phyloP scores from a whole-genome alignment of 2,113 vertebrate species.

The Silurus meridionalis region DNA sequence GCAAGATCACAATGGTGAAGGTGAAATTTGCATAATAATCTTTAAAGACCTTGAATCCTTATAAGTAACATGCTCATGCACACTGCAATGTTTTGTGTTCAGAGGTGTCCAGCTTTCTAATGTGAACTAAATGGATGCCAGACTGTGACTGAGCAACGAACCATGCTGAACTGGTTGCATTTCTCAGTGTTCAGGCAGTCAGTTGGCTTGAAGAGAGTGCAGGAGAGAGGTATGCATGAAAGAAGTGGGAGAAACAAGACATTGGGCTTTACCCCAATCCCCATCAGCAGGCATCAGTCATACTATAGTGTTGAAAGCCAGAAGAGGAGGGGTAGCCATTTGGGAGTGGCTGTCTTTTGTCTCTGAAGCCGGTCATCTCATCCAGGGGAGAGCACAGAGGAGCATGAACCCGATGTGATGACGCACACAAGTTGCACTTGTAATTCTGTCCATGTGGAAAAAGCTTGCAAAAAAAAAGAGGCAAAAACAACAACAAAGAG shows the following conservation, averaged over 20 bases:
- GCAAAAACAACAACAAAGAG: conserved; percentile 43
- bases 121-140: neutral
- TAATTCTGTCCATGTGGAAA: conserved; percentile 55
- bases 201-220: neutral
- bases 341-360: conserved; percentile 29
- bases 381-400: conserved; percentile 51
- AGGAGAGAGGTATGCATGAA: neutral
- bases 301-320: conserved; percentile 29
- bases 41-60: neutral
- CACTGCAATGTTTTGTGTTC: neutral
- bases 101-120: neutral
- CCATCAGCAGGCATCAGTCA: conserved; percentile 52
- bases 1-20: neutral
- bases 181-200: neutral
- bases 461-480: conserved; percentile 21
- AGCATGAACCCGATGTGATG: conserved; percentile 55
- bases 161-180: neutral
- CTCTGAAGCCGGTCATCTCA: conserved; percentile 51
- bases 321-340: conserved; percentile 47
- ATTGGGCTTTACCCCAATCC: conserved; percentile 15
- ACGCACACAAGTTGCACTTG: conserved; percentile 55
- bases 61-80: neutral
- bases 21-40: neutral
- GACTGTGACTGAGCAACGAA: neutral
- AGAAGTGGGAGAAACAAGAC: neutral